Evolutionary conservation across 2,888 invertebrate species (phyloP).

Genomic region (Diplolepis rosae): DNA sequence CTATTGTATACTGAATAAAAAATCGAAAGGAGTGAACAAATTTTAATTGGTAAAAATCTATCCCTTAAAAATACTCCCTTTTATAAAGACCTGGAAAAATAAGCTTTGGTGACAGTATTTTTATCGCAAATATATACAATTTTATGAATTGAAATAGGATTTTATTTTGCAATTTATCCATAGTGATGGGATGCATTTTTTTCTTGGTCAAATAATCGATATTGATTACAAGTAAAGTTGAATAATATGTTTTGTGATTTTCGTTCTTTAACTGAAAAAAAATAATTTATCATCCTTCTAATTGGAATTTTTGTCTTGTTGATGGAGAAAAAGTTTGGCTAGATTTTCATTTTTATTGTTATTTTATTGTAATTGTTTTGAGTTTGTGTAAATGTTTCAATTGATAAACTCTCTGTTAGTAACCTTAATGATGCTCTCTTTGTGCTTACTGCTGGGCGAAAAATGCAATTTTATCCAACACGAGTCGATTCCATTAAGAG

Average conservation of each 20-base stretch:
- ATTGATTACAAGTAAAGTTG: background rate
- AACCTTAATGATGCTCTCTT: slow-evolving; percentile 12
- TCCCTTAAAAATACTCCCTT: background rate
- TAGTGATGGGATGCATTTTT: background rate
- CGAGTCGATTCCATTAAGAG: slow-evolving; percentile 25
- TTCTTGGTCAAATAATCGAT: background rate
- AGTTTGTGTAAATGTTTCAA: background rate
- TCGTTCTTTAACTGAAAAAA: background rate
- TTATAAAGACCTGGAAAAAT: background rate
- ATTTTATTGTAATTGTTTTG: slow-evolving; percentile 13
- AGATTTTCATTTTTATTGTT: slow-evolving; percentile 9
- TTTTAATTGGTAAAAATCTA: background rate
- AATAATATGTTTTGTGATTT: background rate
- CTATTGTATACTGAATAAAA: background rate
- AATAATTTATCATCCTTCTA: background rate
- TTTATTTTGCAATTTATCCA: slow-evolving; percentile 12
- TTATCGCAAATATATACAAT: background rate
- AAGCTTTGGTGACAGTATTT: background rate
- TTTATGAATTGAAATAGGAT: background rate
- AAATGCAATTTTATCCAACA: slow-evolving; percentile 9
- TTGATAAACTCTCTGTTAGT: slow-evolving; percentile 20
- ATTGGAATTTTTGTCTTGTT: background rate
- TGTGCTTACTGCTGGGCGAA: slow-evolving; percentile 1
- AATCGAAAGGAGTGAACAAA: slow-evolving; percentile 8
- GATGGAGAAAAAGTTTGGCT: background rate